Evolutionary conservation across 1,140 invertebrate genomes (phyloP).

Genomic region (Diachasma alloeum): DNA sequence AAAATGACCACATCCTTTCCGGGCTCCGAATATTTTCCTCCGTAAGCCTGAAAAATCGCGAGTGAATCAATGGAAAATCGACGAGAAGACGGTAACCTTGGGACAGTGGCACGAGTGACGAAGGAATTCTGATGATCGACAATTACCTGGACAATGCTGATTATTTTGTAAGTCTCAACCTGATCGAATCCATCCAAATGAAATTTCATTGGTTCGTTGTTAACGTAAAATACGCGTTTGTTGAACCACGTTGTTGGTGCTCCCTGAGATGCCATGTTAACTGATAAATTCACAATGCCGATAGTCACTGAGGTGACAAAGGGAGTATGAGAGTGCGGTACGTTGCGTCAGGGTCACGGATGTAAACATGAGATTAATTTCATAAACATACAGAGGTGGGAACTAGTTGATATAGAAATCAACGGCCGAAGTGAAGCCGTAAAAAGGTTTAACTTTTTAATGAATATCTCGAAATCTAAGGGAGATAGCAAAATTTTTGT

Average conservation of each 20-base stretch:
- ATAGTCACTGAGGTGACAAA: background rate
- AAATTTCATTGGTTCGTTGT: background rate
- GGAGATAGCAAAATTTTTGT: no score
- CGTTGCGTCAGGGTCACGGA: no score
- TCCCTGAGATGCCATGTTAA: background rate
- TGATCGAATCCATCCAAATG: background rate
- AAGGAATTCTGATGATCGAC: background rate
- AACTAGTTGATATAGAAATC: no score
- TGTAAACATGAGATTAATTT: no score
- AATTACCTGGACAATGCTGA: background rate
- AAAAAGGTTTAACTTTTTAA: no score
- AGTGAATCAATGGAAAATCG: background rate
- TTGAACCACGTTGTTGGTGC: background rate
- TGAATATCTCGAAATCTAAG: no score
- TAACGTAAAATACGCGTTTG: background rate
- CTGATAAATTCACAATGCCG: background rate
- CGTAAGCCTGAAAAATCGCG: background rate
- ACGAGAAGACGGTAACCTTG: no score
- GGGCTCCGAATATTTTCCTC: background rate
- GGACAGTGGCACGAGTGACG: no score
- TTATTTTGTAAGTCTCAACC: background rate
- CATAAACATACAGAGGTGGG: no score
- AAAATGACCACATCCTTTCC: background rate
- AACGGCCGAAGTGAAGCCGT: no score
- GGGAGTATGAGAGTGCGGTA: no score